Conservation (phyloP, 2,113 vertebrate species). For the Ranitomeya variabilis region DNA sequence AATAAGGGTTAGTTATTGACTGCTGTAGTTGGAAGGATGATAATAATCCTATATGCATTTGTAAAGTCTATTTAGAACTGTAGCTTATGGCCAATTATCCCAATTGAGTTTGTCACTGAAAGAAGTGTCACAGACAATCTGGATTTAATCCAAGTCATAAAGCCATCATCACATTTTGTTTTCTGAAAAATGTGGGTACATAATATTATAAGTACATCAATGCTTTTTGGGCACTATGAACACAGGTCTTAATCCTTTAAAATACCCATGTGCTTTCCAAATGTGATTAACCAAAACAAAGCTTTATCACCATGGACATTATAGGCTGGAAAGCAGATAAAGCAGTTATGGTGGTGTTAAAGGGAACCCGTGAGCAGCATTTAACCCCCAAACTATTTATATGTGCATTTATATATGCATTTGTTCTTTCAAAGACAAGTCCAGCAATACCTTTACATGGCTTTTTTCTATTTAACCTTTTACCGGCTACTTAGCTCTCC, state of each 20-base stretch:
- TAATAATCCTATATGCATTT: slow-evolving; percentile 62
- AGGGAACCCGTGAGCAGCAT: background rate
- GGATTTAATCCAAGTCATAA: slow-evolving; percentile 63
- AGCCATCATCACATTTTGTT: slow-evolving; percentile 61
- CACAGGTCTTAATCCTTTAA: background rate
- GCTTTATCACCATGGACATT: background rate
- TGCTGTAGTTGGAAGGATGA: slow-evolving; percentile 42
- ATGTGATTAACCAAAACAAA: background rate
- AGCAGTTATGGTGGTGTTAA: background rate
- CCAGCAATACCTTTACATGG: too few species aligned
- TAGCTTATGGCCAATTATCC: slow-evolving; percentile 62
- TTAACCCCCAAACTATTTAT: too few species aligned
- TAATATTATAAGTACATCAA: slow-evolving; percentile 1
- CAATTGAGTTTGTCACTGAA: slow-evolving; percentile 57
- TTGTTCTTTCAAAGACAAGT: too few species aligned
- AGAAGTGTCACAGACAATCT: slow-evolving; percentile 64
- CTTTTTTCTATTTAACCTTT: too few species aligned
- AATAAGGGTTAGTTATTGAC: slow-evolving; percentile 55
- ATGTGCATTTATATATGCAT: too few species aligned
- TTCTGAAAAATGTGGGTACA: slow-evolving; percentile 60
- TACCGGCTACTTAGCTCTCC: too few species aligned
- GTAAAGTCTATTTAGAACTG: slow-evolving; percentile 60
- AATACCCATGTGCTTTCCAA: background rate
- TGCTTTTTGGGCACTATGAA: background rate
- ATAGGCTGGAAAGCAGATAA: background rate